Evolutionary conservation across 2,113 vertebrate species (phyloP), one percentile per base, ranked within the genome.

Genomic region (Melanotaenia duboulayi): DNA sequence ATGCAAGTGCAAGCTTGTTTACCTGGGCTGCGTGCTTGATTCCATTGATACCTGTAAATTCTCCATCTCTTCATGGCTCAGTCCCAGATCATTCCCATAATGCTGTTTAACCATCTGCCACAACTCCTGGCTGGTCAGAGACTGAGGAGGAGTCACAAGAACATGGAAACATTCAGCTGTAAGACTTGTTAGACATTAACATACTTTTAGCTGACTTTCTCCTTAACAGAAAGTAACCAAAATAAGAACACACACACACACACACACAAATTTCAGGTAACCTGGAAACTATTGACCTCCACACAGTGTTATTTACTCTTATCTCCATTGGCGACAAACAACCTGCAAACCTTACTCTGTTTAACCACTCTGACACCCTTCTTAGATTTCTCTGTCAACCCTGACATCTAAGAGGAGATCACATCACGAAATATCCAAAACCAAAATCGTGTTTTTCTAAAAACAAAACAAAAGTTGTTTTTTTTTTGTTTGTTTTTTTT

Each of bases 31-130:
- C 63, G 84, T 88, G 0, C 81, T 93, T 28, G 95, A 91, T 20
- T 98, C 96, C 37, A 91, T 75, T 0, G 92, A 90, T 0, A 93
- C 78, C 69, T 92, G 94, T 78, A 96, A 90, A 76, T 80, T 95
- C 52, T 97, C 96, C 96, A 98, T 98, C 68, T 97, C 97, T 63
- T 98, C 95, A 1, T 93, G 92, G 86, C 90, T 98, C 92, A 99
- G 87, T n/a, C 95, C 97, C 79, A 98, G 87, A 58, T 97, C 96
- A 51, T 90, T 87, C 48, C 96, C 97, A 96, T 98, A 98, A 87
- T 96, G 96, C 90, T 97, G 96, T 86, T 94, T 97, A 1, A 99
- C 93, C 92, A 95, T 94, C 65, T 96, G 96, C 95, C 95, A 96
- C 73, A 97, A 95, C 81, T 97, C 96, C 70, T 80, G 76, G 68